Conservation (phyloP, 2,888 invertebrate genomes). For the Bombyx huttoni region DNA sequence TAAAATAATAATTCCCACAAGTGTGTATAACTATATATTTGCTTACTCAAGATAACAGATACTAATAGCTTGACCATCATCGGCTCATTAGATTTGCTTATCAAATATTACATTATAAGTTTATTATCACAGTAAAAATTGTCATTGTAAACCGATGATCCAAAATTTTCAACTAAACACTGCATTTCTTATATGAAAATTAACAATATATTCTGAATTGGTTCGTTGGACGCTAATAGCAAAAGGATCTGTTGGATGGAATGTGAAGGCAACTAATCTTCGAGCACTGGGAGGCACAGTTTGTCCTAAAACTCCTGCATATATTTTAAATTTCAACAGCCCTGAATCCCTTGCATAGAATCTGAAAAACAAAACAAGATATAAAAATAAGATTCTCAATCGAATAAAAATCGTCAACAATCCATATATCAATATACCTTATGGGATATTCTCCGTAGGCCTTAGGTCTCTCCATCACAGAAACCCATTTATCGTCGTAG, state of each 20-base stretch:
- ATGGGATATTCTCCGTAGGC: constrained; percentile 94
- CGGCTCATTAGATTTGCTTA: too few relatives aligned
- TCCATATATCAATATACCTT: constrained; percentile 62
- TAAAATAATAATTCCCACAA: too few relatives aligned
- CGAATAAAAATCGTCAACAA: neutral
- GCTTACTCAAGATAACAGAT: too few relatives aligned
- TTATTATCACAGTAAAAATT: too few relatives aligned
- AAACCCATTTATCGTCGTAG: constrained; percentile 97
- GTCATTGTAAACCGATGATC: neutral
- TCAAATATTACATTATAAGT: too few relatives aligned
- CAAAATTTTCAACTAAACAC: constrained; percentile 39
- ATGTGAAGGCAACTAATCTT: constrained; percentile 92
- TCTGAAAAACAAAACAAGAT: constrained; percentile 41
- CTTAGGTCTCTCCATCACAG: constrained; percentile 95
- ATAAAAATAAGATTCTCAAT: neutral
- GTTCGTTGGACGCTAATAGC: constrained; percentile 95
- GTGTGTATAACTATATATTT: too few relatives aligned
- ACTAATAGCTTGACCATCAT: too few relatives aligned
- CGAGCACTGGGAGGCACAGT: constrained; percentile 78
- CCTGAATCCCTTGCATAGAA: constrained; percentile 89
- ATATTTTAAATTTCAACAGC: constrained; percentile 88
- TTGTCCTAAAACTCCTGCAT: constrained; percentile 84
- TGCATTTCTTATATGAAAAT: constrained; percentile 89
- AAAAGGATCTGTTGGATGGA: constrained; percentile 96
- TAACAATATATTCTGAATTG: constrained; percentile 93